A percentile compares a stretch with the other conserved stretches of the same genome.
phyloP scores from a whole-genome alignment of 1,140 invertebrate species.

The Pogonognathellus flavescens region DNA sequence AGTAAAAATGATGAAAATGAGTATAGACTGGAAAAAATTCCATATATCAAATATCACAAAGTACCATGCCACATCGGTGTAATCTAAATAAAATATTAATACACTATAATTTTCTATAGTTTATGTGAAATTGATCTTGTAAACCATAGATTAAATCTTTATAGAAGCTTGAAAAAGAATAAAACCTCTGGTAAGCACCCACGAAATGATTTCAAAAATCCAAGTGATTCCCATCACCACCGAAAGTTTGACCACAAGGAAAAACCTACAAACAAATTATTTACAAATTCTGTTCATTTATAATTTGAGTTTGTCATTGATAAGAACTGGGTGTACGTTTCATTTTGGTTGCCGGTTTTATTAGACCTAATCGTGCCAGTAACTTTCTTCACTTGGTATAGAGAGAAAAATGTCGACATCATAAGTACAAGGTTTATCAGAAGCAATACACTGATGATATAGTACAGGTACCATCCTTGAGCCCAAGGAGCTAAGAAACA shows the following conservation, averaged over 20 bases:
- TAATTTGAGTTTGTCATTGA: not conserved
- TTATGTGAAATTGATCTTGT: too few species aligned
- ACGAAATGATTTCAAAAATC: not conserved
- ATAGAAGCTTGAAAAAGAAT: too few species aligned
- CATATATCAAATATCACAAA: conserved; percentile 43
- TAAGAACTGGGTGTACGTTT: not conserved
- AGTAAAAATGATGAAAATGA: conserved; percentile 55
- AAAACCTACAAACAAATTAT: not conserved
- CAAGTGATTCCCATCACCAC: not conserved
- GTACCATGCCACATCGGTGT: not conserved
- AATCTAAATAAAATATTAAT: too few species aligned
- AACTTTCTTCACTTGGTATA: conserved; percentile 42
- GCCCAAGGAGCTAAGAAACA: conserved; percentile 58
- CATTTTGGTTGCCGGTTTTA: not conserved
- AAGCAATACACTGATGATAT: conserved; percentile 50
- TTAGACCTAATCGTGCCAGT: conserved; percentile 10
- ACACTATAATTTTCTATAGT: too few species aligned
- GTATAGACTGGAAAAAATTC: conserved; percentile 51
- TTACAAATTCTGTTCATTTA: not conserved
- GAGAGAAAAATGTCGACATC: not conserved
- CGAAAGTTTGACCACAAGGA: not conserved
- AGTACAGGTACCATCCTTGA: conserved; percentile 56
- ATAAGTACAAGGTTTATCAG: conserved; percentile 25
- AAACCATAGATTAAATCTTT: too few species aligned
- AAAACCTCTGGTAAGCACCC: not conserved